A percentile compares a stretch with the other conserved stretches of the same genome.
phyloP scores from a whole-genome alignment of 1,140 invertebrate species.

The Drosophila hydei region DNA sequence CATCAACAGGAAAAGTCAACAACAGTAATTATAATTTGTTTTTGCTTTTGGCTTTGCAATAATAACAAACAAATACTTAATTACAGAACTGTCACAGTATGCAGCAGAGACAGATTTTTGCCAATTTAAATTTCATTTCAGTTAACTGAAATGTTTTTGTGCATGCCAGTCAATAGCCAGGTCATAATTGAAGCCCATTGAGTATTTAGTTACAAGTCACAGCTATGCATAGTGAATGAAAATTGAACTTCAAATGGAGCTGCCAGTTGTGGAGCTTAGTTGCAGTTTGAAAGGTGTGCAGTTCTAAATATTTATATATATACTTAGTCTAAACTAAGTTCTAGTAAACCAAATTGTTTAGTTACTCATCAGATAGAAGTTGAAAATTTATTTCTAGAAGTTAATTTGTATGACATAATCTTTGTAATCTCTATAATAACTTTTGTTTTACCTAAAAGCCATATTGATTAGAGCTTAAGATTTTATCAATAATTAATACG shows the following conservation, averaged over 20 bases:
- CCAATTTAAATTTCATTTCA: neutral
- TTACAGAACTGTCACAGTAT: slow-evolving; percentile 11
- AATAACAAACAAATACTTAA: slow-evolving; percentile 30
- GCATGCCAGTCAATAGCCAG: neutral
- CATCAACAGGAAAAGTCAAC: slow-evolving; percentile 33
- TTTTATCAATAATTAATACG: too few species aligned
- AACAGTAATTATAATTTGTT: slow-evolving; percentile 49
- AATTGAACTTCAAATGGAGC: neutral
- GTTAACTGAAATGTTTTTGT: slow-evolving; percentile 16
- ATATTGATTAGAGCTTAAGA: too few species aligned
- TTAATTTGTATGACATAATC: too few species aligned
- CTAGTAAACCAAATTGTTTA: too few species aligned
- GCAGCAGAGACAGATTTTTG: slow-evolving; percentile 12
- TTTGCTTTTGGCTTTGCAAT: slow-evolving; percentile 2
- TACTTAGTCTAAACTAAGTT: too few species aligned
- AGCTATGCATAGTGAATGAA: neutral
- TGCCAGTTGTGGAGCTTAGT: too few species aligned
- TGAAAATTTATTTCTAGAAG: too few species aligned
- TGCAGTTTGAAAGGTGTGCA: too few species aligned
- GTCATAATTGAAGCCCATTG: neutral
- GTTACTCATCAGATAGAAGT: too few species aligned
- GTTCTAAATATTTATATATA: too few species aligned
- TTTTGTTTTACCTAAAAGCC: too few species aligned
- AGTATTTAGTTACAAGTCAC: neutral
- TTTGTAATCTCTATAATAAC: too few species aligned